Conservation (phyloP, 92 coral and sea anemone species). For the Epizoanthus stellaris region DNA sequence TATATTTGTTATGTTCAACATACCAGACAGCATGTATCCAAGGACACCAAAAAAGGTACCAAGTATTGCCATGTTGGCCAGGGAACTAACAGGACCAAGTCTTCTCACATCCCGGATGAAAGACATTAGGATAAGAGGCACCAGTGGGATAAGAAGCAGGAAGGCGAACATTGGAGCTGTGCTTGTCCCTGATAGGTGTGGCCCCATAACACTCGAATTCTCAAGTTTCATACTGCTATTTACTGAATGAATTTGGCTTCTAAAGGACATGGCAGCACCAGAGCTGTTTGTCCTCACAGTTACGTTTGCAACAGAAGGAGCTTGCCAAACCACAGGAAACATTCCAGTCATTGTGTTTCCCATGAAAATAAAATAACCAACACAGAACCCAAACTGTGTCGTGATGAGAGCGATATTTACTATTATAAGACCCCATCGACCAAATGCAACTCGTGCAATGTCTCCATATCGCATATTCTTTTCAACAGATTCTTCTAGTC, state of each 20-base stretch:
- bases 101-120: slow-evolving; percentile 80
- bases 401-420: slow-evolving; percentile 86
- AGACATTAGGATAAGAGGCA: slow-evolving; percentile 79
- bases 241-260: neutral
- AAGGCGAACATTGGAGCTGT: slow-evolving; percentile 71
- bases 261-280: neutral
- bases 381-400: slow-evolving; percentile 89
- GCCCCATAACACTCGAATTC: slow-evolving; percentile 22
- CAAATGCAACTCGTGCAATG: slow-evolving; percentile 85
- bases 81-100: slow-evolving; percentile 86
- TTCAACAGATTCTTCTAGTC: slow-evolving; percentile 62
- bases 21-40: slow-evolving; percentile 89
- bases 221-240: neutral
- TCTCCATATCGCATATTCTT: slow-evolving; percentile 86
- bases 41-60: slow-evolving; percentile 76
- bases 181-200: slow-evolving; percentile 10
- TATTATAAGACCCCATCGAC: slow-evolving; percentile 75
- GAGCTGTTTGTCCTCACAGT: slow-evolving; percentile 13
- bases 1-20: slow-evolving; percentile 36
- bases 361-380: slow-evolving; percentile 92
- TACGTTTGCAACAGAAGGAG: neutral
- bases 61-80: slow-evolving; percentile 74
- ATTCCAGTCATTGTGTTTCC: slow-evolving; percentile 85
- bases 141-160: slow-evolving; percentile 69
- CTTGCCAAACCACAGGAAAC: slow-evolving; percentile 59